Percentiles rank a stretch among this genome's conserved stretches.
These are phyloP conservation scores for Epistrophe grossulariae DNA, from an alignment of 2,888 invertebrate genomes.

Conservation along the genomic window DNA sequence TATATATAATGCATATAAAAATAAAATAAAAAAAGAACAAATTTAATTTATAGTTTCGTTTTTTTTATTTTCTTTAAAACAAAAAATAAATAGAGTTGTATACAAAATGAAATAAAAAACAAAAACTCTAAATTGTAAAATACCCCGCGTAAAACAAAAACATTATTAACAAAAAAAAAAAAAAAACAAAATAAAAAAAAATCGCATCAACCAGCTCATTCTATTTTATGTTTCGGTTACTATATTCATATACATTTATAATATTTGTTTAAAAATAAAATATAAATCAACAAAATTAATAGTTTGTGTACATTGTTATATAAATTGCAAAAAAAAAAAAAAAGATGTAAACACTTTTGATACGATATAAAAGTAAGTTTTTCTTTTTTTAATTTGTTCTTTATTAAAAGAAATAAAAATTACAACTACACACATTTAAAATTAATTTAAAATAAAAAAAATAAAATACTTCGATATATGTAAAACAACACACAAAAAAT, in stretches of 20 bases:
- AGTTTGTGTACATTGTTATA: constrained; percentile 75
- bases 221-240: constrained; percentile 64
- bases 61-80: constrained; percentile 40
- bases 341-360: constrained; percentile 56
- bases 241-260: constrained; percentile 37
- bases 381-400: constrained; percentile 36
- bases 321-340: constrained; percentile 61
- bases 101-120: neutral
- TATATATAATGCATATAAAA: constrained; percentile 63
- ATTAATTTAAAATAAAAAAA: constrained; percentile 16
- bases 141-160: constrained; percentile 9
- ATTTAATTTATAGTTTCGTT: constrained; percentile 48
- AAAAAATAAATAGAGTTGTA: constrained; percentile 5
- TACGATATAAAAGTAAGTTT: constrained; percentile 66
- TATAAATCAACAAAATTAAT: constrained; percentile 37
- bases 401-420: constrained; percentile 50
- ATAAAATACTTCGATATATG: constrained; percentile 34
- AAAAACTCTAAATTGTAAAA: constrained; percentile 28
- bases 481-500: constrained; percentile 54
- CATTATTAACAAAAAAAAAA: neutral
- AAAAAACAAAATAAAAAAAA: neutral
- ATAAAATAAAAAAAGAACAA: constrained; percentile 46
- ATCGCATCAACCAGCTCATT: constrained; percentile 43
- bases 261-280: constrained; percentile 58
- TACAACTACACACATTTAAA: constrained; percentile 47